Conservation (phyloP, 2,113 vertebrate species). For the Coracopsis vasa region DNA sequence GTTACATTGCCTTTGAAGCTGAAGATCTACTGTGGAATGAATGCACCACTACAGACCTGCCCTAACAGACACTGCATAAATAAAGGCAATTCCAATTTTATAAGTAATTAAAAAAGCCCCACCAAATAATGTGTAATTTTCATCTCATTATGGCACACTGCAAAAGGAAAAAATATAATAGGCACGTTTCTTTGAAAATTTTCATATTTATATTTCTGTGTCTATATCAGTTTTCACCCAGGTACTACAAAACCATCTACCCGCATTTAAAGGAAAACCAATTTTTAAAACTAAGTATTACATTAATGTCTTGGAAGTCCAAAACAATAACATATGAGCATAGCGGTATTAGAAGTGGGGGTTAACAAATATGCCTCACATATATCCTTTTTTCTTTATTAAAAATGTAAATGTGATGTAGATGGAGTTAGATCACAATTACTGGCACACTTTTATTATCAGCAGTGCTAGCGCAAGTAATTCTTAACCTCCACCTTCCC, state of each 20-base stretch:
- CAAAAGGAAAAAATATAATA: not conserved
- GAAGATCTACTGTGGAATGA: not conserved
- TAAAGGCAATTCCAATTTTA: not conserved
- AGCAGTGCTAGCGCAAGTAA: not conserved
- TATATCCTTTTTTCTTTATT: not conserved
- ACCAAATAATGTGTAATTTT: not conserved
- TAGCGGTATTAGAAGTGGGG: not conserved
- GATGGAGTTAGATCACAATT: not conserved
- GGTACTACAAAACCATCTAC: not conserved
- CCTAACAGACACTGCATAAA: not conserved
- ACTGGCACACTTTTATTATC: not conserved
- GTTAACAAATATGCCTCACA: not conserved
- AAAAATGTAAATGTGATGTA: not conserved
- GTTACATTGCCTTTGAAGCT: slow-evolving; percentile 36
- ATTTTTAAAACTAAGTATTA: not conserved
- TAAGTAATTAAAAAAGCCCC: not conserved
- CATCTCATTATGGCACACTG: not conserved
- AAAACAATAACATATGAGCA: not conserved
- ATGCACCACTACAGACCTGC: not conserved
- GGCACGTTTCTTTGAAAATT: not conserved
- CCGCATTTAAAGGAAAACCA: not conserved
- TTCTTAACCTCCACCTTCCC: not conserved
- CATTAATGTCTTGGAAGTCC: not conserved
- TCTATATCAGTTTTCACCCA: not conserved
- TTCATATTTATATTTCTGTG: not conserved